Evolutionary conservation across 2,888 invertebrate species (phyloP).

Genomic region (Alsophila aescularia): DNA sequence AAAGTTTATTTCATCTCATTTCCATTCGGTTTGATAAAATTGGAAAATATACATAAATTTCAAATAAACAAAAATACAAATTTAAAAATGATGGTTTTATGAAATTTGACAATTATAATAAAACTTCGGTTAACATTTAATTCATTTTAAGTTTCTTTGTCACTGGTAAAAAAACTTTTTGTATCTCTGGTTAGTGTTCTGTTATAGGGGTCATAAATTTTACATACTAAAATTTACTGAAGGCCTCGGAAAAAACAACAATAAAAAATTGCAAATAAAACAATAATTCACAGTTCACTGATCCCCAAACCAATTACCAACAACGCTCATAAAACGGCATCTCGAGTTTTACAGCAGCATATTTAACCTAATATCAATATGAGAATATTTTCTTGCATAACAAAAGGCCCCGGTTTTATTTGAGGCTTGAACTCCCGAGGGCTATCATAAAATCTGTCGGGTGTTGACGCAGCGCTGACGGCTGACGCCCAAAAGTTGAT

Average conservation of each 20-base stretch:
- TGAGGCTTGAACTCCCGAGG: slow-evolving; percentile 51
- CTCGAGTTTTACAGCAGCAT: slow-evolving; percentile 27
- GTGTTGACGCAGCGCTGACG: slow-evolving; percentile 45
- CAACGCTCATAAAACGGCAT: slow-evolving; percentile 24
- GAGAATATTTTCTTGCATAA: slow-evolving; percentile 53
- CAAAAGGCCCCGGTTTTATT: slow-evolving; percentile 62
- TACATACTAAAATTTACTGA: neutral
- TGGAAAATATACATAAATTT: too few species aligned
- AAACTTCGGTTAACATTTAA: too few species aligned
- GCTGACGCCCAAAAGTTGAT: slow-evolving; percentile 22
- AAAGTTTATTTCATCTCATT: too few species aligned
- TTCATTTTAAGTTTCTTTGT: too few species aligned
- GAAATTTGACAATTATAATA: too few species aligned
- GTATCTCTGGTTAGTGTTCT: too few species aligned
- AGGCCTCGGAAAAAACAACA: neutral
- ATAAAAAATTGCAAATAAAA: slow-evolving; percentile 1
- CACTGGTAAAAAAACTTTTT: too few species aligned
- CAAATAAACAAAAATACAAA: too few species aligned
- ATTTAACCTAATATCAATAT: slow-evolving; percentile 50
- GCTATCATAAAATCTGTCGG: slow-evolving; percentile 46
- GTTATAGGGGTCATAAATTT: too few species aligned
- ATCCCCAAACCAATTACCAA: slow-evolving; percentile 31
- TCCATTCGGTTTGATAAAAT: too few species aligned
- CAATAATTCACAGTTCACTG: slow-evolving; percentile 16
- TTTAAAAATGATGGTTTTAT: too few species aligned